Conservation (phyloP, 2,113 vertebrate species). For the Myotis davidii region DNA sequence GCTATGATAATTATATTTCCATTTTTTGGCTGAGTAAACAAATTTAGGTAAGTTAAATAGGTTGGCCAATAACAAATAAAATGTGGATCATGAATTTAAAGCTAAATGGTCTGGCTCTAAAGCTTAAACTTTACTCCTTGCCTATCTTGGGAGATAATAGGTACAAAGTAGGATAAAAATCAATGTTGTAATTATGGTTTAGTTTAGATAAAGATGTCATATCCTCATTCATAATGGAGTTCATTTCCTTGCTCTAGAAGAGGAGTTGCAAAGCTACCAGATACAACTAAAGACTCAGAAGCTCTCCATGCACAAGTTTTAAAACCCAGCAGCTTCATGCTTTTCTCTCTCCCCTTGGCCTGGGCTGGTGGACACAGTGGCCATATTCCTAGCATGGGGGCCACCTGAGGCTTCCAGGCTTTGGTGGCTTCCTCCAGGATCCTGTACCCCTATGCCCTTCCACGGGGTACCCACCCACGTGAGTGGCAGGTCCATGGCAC, state of each 20-base stretch:
- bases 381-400: not conserved
- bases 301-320: not conserved
- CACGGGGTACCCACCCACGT: not conserved
- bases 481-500: not conserved
- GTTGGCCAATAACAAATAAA: not conserved
- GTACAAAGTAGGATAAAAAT: not conserved
- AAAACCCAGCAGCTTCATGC: not conserved
- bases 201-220: not conserved
- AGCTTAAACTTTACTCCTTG: not conserved
- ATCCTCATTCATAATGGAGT: not conserved
- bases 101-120: not conserved
- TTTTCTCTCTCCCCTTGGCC: not conserved
- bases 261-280: not conserved
- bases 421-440: not conserved
- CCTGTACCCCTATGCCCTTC: not conserved
- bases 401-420: not conserved
- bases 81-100: slow-evolving; percentile 26
- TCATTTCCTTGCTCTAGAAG: not conserved
- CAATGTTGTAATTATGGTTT: not conserved
- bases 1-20: not conserved
- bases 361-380: not conserved
- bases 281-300: not conserved
- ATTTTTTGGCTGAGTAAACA: not conserved
- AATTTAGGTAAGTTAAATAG: not conserved
- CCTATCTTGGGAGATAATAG: not conserved